phyloP scores from a whole-genome alignment of 2,113 vertebrate genomes.

The Stictonetta naevosa region DNA sequence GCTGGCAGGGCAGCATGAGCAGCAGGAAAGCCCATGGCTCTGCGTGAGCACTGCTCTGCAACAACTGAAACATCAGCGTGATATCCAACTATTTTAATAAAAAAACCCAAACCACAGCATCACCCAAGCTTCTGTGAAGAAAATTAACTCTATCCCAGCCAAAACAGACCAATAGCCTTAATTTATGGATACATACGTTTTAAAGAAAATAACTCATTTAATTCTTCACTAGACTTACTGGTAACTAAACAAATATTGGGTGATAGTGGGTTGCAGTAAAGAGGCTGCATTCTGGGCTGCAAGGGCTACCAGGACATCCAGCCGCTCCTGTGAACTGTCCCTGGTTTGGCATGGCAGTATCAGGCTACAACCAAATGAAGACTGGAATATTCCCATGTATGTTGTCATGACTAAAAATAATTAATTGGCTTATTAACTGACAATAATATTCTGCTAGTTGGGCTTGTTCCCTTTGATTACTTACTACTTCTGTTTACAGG shows the following conservation, averaged over 20 bases:
- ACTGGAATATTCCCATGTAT: neutral
- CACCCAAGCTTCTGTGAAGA: too few species aligned
- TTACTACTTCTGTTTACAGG: neutral
- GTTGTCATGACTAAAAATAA: constrained; percentile 22
- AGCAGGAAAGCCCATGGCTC: too few species aligned
- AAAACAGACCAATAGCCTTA: neutral
- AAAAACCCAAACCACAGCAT: too few species aligned
- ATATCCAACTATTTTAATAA: too few species aligned
- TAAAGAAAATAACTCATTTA: neutral
- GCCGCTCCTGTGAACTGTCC: neutral
- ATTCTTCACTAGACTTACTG: neutral
- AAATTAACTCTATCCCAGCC: too few species aligned
- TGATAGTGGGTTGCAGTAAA: neutral
- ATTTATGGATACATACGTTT: neutral
- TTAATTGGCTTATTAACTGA: constrained; percentile 20
- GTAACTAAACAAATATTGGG: neutral
- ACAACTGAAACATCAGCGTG: too few species aligned
- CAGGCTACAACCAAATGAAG: neutral
- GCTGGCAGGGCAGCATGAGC: too few species aligned
- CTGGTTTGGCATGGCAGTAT: neutral
- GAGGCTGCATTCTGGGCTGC: neutral
- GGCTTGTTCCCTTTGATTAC: neutral
- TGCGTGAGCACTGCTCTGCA: too few species aligned
- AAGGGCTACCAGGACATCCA: neutral
- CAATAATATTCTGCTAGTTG: neutral